A percentile compares a stretch with the other conserved stretches of the same genome.
Evolutionary conservation across 1,140 invertebrate genomes (phyloP).

Genomic region (Zeugodacus cucurbitae): DNA sequence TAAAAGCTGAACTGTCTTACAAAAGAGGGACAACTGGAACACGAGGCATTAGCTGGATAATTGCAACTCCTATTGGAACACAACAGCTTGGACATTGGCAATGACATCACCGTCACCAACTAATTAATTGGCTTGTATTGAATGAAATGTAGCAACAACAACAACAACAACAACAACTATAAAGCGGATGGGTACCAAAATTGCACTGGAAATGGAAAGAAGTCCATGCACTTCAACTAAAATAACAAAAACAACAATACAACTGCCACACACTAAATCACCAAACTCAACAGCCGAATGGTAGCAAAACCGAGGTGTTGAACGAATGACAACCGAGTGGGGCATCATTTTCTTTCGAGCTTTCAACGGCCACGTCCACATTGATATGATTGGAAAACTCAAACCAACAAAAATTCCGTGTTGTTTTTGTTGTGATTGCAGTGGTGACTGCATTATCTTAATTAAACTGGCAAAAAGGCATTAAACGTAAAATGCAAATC

Average conservation of each 20-base stretch:
- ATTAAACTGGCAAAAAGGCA: constrained; percentile 42
- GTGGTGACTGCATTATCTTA: constrained; percentile 36
- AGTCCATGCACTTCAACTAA: neutral
- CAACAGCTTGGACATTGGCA: neutral
- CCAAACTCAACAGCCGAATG: neutral
- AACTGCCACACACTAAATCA: neutral
- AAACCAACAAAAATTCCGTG: neutral
- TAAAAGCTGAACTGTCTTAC: neutral
- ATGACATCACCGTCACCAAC: neutral
- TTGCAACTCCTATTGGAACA: neutral
- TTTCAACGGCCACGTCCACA: neutral
- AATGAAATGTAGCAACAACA: constrained; percentile 21
- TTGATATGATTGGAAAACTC: neutral
- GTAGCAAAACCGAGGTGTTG: neutral
- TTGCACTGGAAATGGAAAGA: neutral
- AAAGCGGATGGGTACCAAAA: neutral
- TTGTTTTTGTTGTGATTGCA: neutral
- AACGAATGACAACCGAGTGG: neutral
- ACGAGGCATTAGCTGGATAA: neutral
- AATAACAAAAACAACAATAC: neutral
- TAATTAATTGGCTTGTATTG: constrained; percentile 29
- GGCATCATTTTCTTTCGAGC: neutral
- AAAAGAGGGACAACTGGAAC: neutral
- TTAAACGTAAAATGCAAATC: constrained; percentile 40
- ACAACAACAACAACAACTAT: neutral